Conservation (phyloP, 2,113 vertebrate genomes). For the Chloropsis cyanopogon region DNA sequence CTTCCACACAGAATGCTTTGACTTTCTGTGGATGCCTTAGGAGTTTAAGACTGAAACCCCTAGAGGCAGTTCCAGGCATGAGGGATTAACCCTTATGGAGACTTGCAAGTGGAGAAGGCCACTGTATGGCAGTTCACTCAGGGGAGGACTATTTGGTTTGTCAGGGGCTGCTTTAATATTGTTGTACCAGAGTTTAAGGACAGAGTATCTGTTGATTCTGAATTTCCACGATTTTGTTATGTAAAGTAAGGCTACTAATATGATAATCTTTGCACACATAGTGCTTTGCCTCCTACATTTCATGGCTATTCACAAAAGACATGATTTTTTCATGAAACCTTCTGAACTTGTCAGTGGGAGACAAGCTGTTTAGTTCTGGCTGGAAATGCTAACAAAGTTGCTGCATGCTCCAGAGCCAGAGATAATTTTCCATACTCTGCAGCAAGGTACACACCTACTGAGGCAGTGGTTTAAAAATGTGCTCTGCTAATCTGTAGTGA, state of each 20-base stretch:
- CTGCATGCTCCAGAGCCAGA: neutral
- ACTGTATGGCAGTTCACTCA: neutral
- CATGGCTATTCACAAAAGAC: neutral
- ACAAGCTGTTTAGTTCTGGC: neutral
- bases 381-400: neutral
- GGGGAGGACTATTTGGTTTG: neutral
- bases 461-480: neutral
- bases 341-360: neutral
- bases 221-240: neutral
- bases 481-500: neutral
- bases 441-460: neutral
- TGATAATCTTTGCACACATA: neutral
- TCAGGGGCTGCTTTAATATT: neutral
- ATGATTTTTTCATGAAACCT: neutral
- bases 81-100: neutral
- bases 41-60: neutral
- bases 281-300: neutral
- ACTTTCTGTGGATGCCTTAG: neutral
- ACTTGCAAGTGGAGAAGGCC: neutral
- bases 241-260: neutral
- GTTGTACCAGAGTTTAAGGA: neutral
- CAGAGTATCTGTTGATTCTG: neutral
- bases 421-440: neutral
- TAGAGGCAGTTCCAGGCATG: neutral
- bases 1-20: neutral